Evolutionary conservation across 2,888 invertebrate genomes (phyloP).

Genomic region (Leptinotarsa tumamoca): DNA sequence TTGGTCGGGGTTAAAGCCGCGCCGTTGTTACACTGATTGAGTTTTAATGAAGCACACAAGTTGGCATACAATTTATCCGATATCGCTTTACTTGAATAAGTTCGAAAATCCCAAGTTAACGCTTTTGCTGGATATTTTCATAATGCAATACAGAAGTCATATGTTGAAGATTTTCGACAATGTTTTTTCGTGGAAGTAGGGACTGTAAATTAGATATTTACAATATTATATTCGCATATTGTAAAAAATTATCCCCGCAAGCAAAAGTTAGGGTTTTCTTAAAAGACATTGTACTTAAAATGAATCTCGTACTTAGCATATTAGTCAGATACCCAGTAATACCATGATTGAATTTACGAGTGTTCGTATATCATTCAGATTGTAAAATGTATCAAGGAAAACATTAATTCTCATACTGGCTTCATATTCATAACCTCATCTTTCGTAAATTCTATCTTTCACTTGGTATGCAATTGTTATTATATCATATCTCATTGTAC

Average conservation of each 20-base stretch:
- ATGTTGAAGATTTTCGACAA: not conserved
- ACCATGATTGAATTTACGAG: too few species aligned
- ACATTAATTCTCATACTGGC: too few species aligned
- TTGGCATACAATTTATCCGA: slow-evolving; percentile 20
- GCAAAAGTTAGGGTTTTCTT: too few species aligned
- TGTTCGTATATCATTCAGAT: too few species aligned
- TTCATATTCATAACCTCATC: too few species aligned
- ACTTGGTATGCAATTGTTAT: too few species aligned
- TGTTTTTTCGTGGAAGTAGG: not conserved
- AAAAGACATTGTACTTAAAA: too few species aligned
- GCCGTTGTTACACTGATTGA: slow-evolving; percentile 27
- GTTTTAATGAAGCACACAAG: slow-evolving; percentile 38
- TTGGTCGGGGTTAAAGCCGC: slow-evolving; percentile 10
- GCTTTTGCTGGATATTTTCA: not conserved
- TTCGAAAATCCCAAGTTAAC: not conserved
- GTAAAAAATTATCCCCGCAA: not conserved
- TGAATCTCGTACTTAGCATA: too few species aligned
- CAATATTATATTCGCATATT: not conserved
- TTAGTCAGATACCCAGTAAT: too few species aligned
- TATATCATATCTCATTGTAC: too few species aligned
- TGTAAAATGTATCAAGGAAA: too few species aligned
- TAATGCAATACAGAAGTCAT: not conserved
- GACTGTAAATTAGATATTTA: not conserved
- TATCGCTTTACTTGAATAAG: slow-evolving; percentile 12
- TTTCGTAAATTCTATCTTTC: too few species aligned